Evolutionary conservation across 2,113 vertebrate species (phyloP).

Genomic region (Cheilinus undulatus): DNA sequence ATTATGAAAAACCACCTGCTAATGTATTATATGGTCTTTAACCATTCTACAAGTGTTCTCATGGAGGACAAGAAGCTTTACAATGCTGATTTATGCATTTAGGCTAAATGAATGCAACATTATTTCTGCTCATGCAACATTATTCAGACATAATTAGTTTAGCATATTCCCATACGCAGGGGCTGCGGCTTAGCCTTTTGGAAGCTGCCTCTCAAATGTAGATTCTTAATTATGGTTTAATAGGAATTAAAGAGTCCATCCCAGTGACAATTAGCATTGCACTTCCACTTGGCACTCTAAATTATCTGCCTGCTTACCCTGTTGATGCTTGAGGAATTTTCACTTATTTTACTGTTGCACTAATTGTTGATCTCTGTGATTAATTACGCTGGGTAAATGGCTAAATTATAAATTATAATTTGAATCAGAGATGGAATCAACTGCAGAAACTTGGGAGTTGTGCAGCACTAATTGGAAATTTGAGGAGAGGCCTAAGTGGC

Average conservation of each 20-base stretch:
- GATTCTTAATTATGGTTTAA: constrained; percentile 60
- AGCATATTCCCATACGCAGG: constrained; percentile 36
- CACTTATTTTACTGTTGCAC: constrained; percentile 48
- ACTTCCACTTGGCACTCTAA: constrained; percentile 35
- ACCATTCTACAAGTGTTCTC: background rate
- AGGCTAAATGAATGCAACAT: constrained; percentile 37
- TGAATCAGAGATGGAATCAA: constrained; percentile 51
- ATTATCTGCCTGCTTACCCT: constrained; percentile 49
- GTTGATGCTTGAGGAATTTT: constrained; percentile 51
- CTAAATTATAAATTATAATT: constrained; percentile 50
- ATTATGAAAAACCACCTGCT: background rate
- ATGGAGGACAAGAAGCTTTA: background rate
- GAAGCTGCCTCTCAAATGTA: constrained; percentile 38
- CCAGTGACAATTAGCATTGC: constrained; percentile 47
- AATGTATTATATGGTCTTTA: background rate
- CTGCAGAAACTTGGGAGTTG: constrained; percentile 49
- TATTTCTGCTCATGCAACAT: constrained; percentile 28
- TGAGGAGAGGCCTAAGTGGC: constrained; percentile 18
- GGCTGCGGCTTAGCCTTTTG: constrained; percentile 34
- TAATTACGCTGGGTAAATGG: constrained; percentile 43
- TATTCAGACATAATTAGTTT: constrained; percentile 49
- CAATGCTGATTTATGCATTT: constrained; percentile 38
- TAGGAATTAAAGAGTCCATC: constrained; percentile 58
- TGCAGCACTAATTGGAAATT: constrained; percentile 40
- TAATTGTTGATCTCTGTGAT: constrained; percentile 57